Conservation (phyloP, 2,888 invertebrate genomes). For the Drosophila hawaiiensis region DNA sequence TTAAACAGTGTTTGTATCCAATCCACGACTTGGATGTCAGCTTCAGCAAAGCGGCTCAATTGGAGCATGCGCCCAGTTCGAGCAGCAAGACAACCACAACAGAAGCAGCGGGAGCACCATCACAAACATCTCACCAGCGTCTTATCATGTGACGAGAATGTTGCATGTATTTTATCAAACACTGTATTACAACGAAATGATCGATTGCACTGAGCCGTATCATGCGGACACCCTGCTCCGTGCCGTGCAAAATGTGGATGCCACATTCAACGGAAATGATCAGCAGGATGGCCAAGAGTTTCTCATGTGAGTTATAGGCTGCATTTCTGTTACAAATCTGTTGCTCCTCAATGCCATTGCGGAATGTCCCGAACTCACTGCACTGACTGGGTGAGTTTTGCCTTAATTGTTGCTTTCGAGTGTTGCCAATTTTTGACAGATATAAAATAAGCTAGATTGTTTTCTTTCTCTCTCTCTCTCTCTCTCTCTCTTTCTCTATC, state of each 20-base stretch:
- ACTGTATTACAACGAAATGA: slow-evolving; percentile 90
- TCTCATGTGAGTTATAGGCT: slow-evolving; percentile 80
- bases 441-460: background rate
- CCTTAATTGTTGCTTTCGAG: background rate
- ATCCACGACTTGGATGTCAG: slow-evolving; percentile 89
- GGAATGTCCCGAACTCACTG: slow-evolving; percentile 86
- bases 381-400: slow-evolving; percentile 84
- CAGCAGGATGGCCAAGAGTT: slow-evolving; percentile 98
- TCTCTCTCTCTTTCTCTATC: too few relatives aligned
- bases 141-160: slow-evolving; percentile 89
- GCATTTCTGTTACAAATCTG: slow-evolving; percentile 87
- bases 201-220: slow-evolving; percentile 91
- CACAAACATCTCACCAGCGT: slow-evolving; percentile 74
- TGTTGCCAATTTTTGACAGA: background rate
- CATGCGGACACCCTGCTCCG: slow-evolving; percentile 93
- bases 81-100: slow-evolving; percentile 90
- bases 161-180: slow-evolving; percentile 92
- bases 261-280: slow-evolving; percentile 93
- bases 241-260: slow-evolving; percentile 91
- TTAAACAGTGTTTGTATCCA: too few relatives aligned
- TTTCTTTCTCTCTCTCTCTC: too few relatives aligned
- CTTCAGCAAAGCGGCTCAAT: slow-evolving; percentile 86
- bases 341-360: slow-evolving; percentile 88
- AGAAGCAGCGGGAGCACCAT: slow-evolving; percentile 82
- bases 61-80: slow-evolving; percentile 90